phyloP scores from a whole-genome alignment of 2,113 vertebrate species.

The Antechinus stuartii region DNA sequence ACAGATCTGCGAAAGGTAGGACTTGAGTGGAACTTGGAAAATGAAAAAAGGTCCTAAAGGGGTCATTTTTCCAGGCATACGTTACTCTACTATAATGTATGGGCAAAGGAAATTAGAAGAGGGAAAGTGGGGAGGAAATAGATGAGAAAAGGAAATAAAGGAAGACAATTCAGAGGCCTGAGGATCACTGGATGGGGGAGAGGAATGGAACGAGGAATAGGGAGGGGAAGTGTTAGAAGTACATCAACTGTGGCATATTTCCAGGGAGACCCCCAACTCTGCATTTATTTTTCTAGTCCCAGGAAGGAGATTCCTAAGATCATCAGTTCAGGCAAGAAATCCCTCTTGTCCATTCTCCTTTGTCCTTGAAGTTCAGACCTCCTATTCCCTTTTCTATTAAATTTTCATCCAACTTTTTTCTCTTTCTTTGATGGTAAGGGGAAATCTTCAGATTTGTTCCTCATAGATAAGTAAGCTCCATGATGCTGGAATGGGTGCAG shows the following conservation, averaged over 20 bases:
- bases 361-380: neutral
- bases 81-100: constrained; percentile 19
- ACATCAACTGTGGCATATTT: neutral
- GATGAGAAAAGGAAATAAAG: neutral
- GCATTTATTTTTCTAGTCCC: constrained; percentile 43
- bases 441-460: constrained; percentile 13
- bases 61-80: constrained; percentile 7
- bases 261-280: neutral
- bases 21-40: neutral
- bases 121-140: neutral
- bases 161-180: neutral
- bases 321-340: neutral
- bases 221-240: neutral
- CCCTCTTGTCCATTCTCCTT: constrained; percentile 1
- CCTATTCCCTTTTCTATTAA: constrained; percentile 2
- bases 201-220: neutral
- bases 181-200: constrained; percentile 10
- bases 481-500: constrained; percentile 65
- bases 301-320: neutral
- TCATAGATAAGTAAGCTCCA: constrained; percentile 84
- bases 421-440: constrained; percentile 45
- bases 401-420: constrained; percentile 43
- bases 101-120: neutral
- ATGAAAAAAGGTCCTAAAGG: neutral
- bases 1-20: neutral